A percentile compares a stretch with the other conserved stretches of the same genome.
Evolutionary conservation across 2,113 vertebrate genomes (phyloP).

Genomic region (Daphoenositta chrysoptera): DNA sequence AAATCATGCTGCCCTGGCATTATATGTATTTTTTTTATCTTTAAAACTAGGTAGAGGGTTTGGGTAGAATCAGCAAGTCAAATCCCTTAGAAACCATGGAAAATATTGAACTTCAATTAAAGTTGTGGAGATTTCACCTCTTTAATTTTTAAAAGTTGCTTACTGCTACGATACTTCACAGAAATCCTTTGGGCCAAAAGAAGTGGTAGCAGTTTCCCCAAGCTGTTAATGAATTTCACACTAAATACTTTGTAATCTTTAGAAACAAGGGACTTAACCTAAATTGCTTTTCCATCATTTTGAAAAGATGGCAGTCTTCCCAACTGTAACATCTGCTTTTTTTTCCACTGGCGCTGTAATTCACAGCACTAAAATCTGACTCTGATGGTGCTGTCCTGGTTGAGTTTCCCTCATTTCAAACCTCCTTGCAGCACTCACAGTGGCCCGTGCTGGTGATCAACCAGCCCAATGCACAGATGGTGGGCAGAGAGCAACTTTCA

Average conservation of each 20-base stretch:
- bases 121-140: not conserved
- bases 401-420: not conserved
- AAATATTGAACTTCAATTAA: not conserved
- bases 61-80: not conserved
- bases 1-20: not conserved
- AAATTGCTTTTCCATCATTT: not conserved
- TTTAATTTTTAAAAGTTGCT: conserved; percentile 26
- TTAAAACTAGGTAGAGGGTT: not conserved
- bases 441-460: not conserved
- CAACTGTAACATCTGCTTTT: not conserved
- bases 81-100: not conserved
- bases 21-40: not conserved
- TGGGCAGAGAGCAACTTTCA: conserved; percentile 1
- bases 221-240: conserved; percentile 23
- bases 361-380: not conserved
- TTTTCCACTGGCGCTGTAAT: not conserved
- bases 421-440: not conserved
- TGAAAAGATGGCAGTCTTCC: not conserved
- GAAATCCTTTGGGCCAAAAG: not conserved
- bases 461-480: not conserved
- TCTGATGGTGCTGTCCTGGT: not conserved
- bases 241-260: not conserved
- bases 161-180: not conserved
- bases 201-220: not conserved
- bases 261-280: not conserved